Evolutionary conservation across 2,797 vertebrate species (phyloP).

Genomic region (Sebastes cheni): DNA sequence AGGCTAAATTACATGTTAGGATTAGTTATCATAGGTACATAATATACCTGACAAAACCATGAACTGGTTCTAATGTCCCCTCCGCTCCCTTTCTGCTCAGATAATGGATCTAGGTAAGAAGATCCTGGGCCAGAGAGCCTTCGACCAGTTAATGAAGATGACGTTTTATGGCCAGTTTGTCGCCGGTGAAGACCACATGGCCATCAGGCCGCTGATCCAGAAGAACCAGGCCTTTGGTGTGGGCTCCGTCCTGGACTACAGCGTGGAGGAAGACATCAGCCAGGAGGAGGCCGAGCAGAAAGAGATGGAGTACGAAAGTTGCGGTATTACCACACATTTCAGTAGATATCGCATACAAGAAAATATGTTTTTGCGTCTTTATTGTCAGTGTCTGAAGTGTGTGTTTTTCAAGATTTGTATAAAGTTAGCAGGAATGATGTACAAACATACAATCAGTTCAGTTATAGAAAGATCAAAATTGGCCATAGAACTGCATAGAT

Average conservation of each 20-base stretch:
- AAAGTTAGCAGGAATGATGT: neutral
- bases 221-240: conserved; percentile 88
- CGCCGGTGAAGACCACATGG: conserved; percentile 89
- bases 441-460: neutral
- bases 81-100: conserved; percentile 64
- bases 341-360: neutral
- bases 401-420: neutral
- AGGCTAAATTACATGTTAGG: neutral
- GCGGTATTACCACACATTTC: neutral
- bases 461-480: neutral
- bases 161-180: conserved; percentile 96
- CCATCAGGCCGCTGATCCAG: conserved; percentile 87
- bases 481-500: rapidly evolving
- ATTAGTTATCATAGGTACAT: neutral
- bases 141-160: conserved; percentile 91
- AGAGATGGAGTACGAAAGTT: conserved; percentile 78
- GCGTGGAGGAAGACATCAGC: conserved; percentile 90
- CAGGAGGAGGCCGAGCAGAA: conserved; percentile 73
- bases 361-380: neutral
- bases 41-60: neutral
- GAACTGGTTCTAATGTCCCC: neutral
- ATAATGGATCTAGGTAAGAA: conserved; percentile 83
- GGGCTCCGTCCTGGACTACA: conserved; percentile 91
- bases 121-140: conserved; percentile 84
- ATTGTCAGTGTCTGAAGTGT: neutral